A percentile compares a stretch with the other conserved stretches of the same genome.
These are phyloP conservation scores for Stigmatopora nigra DNA, from an alignment of 2,113 vertebrate species.

Conservation along the genomic window DNA sequence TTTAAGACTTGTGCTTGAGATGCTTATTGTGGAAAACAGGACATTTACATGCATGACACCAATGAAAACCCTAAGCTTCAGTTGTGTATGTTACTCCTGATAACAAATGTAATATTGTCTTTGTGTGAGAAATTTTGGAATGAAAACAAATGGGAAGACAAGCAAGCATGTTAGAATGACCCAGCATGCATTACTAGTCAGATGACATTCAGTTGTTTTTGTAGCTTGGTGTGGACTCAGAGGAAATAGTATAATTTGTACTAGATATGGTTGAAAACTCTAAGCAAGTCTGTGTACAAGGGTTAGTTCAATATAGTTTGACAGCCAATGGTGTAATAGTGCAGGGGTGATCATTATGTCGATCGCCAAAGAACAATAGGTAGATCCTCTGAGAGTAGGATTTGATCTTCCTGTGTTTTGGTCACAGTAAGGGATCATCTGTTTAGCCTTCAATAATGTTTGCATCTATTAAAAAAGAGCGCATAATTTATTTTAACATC, in stretches of 20 bases:
- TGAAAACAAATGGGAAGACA: background rate
- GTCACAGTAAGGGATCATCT: background rate
- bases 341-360: too few species aligned
- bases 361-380: too few species aligned
- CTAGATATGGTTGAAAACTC: background rate
- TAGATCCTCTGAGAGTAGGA: too few species aligned
- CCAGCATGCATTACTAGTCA: background rate
- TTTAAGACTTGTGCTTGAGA: background rate
- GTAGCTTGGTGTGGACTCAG: background rate
- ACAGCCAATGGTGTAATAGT: background rate
- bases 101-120: background rate
- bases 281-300: background rate
- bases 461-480: slow-evolving; percentile 3
- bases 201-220: background rate
- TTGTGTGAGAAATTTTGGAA: background rate
- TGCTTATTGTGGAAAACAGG: background rate
- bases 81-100: background rate
- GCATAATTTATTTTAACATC: slow-evolving; percentile 23
- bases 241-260: background rate
- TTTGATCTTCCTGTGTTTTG: background rate
- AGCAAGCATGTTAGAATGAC: background rate
- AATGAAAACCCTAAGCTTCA: background rate
- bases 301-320: background rate
- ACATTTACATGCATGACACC: background rate
- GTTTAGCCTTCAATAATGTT: slow-evolving; percentile 14